These are phyloP conservation scores for Mesorhabditis belari DNA, from an alignment of 2,888 invertebrate genomes.

Conservation along the genomic window DNA sequence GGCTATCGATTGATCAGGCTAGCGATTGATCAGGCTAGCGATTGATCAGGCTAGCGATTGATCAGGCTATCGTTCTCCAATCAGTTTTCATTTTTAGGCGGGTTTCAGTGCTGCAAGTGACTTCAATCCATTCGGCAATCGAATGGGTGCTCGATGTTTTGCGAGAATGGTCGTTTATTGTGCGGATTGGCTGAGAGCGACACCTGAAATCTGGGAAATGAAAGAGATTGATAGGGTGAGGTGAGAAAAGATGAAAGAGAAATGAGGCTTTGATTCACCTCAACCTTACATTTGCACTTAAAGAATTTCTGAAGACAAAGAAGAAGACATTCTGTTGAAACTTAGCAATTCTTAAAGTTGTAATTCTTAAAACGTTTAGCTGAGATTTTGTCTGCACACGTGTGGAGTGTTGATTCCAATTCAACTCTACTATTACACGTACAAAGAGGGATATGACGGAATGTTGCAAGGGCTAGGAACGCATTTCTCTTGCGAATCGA, in stretches of 20 bases:
- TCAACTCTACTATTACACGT: background rate
- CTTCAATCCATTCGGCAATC: background rate
- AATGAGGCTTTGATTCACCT: background rate
- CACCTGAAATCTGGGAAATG: background rate
- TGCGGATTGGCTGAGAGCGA: background rate
- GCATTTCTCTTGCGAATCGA: too few species aligned
- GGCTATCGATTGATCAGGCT: too few species aligned
- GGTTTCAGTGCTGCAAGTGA: background rate
- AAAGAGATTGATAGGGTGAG: background rate
- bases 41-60: too few species aligned
- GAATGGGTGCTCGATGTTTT: background rate
- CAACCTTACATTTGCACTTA: background rate
- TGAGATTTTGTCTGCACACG: background rate
- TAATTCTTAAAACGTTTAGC: background rate
- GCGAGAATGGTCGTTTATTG: background rate
- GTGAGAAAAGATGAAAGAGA: background rate
- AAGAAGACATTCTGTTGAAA: too few species aligned
- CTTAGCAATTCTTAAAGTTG: too few species aligned
- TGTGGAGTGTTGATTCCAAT: background rate
- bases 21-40: too few species aligned
- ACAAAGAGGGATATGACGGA: background rate
- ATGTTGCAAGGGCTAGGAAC: background rate
- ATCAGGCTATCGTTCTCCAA: background rate
- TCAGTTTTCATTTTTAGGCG: background rate
- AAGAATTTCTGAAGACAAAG: background rate